These are phyloP conservation scores for Esox lucius DNA, from an alignment of 2,797 vertebrate genomes.

Conservation along the genomic window DNA sequence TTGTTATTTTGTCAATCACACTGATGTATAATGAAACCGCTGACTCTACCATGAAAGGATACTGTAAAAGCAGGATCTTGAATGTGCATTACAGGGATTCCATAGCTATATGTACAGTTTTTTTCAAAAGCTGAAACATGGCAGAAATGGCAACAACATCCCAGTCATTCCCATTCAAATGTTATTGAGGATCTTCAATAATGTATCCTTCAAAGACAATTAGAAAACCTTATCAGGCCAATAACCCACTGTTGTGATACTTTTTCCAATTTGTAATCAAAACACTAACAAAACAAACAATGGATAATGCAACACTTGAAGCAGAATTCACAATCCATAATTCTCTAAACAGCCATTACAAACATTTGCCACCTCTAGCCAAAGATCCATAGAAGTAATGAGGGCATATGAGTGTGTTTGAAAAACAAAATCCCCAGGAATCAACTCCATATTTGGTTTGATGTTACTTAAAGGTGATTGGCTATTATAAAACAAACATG, in stretches of 20 bases:
- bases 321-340: no score
- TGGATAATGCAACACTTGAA: not conserved
- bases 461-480: no score
- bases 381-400: no score
- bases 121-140: not conserved
- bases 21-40: slow-evolving; percentile 15
- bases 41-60: slow-evolving; percentile 45
- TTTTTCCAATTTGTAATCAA: not conserved
- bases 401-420: no score
- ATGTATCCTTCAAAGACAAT: not conserved
- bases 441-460: no score
- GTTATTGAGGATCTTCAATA: not conserved
- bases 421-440: no score
- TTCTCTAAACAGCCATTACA: no score
- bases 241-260: not conserved
- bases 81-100: not conserved
- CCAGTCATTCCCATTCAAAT: not conserved
- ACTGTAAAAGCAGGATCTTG: slow-evolving; percentile 11
- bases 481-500: no score
- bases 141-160: not conserved
- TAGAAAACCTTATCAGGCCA: not conserved
- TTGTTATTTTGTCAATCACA: not conserved
- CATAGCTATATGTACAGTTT: not conserved
- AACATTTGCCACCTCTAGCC: no score
- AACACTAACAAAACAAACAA: not conserved